Evolutionary conservation across 2,888 invertebrate genomes (phyloP).

Genomic region (Gibbula magus): DNA sequence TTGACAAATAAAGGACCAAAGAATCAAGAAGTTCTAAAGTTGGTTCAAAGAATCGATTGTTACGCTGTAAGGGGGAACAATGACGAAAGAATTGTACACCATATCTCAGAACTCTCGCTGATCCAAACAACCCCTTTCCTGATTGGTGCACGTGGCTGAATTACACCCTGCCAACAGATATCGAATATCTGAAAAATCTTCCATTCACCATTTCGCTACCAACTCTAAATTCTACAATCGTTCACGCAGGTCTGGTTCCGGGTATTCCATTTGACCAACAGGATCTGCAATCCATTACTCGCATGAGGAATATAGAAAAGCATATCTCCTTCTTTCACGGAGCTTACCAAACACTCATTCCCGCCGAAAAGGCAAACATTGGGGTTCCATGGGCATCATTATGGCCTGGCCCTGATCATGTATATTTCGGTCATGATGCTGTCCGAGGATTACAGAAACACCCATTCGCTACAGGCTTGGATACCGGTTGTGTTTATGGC

Average conservation of each 20-base stretch:
- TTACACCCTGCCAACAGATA: slow-evolving; percentile 57
- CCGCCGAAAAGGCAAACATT: slow-evolving; percentile 42
- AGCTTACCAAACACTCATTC: slow-evolving; percentile 25
- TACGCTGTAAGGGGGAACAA: slow-evolving; percentile 72
- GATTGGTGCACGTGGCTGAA: slow-evolving; percentile 67
- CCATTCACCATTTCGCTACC: slow-evolving; percentile 74
- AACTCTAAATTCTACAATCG: slow-evolving; percentile 63
- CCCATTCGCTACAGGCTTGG: slow-evolving; percentile 72
- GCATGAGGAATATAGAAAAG: slow-evolving; percentile 70
- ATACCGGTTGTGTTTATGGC: slow-evolving; percentile 75
- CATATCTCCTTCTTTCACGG: slow-evolving; percentile 22
- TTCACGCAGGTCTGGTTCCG: slow-evolving; percentile 73
- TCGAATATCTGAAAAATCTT: slow-evolving; percentile 64
- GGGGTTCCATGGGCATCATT: slow-evolving; percentile 70
- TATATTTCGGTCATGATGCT: slow-evolving; percentile 75
- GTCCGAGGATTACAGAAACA: slow-evolving; percentile 64
- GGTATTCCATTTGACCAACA: slow-evolving; percentile 62
- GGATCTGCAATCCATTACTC: slow-evolving; percentile 62
- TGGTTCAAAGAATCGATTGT: slow-evolving; percentile 44
- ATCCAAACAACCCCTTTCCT: slow-evolving; percentile 42
- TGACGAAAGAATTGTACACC: slow-evolving; percentile 67
- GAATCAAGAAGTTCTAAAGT: slow-evolving; percentile 62
- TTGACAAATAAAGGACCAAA: slow-evolving; percentile 74
- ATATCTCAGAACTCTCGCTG: slow-evolving; percentile 44
- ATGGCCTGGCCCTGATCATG: slow-evolving; percentile 74